Base-by-base conservation (phyloP, 2,888 invertebrate species). In the Agelastica alni region DNA sequence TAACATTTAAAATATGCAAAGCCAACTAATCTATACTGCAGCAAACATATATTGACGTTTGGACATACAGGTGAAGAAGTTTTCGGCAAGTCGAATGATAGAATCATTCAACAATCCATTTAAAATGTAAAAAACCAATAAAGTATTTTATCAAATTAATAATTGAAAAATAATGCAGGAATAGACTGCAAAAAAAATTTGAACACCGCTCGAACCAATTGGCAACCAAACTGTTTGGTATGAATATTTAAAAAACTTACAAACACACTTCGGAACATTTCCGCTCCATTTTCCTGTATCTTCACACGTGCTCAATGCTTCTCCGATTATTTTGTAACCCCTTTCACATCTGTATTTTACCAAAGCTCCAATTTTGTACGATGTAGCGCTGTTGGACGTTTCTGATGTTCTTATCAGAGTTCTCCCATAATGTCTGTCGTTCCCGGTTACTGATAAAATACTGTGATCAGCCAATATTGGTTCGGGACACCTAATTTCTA, bases 301-400 rank as follows among this genome's bases (percentile, higher is more conserved):
- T 69, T 91, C 91, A 72, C 93, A 93, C 0, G 89, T 91, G 47
- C 91, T 89, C 34, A 93, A 75, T 41, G 91, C 89, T 70, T 91
- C 91, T 0, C 93, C 94, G 1, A 91, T 79, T 41, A 93, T 88
- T 76, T 91, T 91, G 77, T 93, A 93, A 0, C 94, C 94, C 51
- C 93, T 78, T 71, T 93, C 93, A 70, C 95, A 95, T 12, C 93
- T 82, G 73, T 94, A 95, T 73, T 93, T 93, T 1, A 90, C 89
- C 12, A 92, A 77, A 0, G 93, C 90, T 0, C 91, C 90, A 60
- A 93, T 91, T 71, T 91, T 89, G 76, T 91, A 93, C 0, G 91
- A 89, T 54, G 88, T 86, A 0, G 88, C 85, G 0, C 79, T 80
- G 65, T 83, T 86, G 1, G 82, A 72, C 2, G 82, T 80, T 44